Evolutionary conservation across 2,113 vertebrate species (phyloP), one percentile per base, ranked within the genome.

Genomic region (Gallinago paraguaiae): DNA sequence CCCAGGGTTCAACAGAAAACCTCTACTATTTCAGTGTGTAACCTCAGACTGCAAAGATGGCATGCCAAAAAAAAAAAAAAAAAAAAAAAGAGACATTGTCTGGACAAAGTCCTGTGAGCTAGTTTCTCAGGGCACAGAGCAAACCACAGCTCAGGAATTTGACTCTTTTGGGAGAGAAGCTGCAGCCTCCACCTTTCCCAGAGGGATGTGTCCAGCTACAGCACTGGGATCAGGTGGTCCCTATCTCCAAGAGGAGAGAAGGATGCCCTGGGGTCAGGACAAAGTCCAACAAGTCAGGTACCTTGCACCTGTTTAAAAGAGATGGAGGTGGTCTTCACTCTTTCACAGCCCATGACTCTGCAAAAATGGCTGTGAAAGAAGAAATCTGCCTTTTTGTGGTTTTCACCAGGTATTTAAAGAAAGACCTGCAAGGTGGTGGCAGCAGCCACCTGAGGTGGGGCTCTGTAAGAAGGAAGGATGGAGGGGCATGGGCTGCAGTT

Each of bases 21-120:
- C n/a, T 50, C 68, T 39, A 1, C 31, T 8, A 0, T 5, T n/a
- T 0, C 7, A 18, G 37, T 0, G 2, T 11, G 37, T 13, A 59
- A 67, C 19, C 15, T 17, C 45, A 5, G 28, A 23, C 12, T 18
- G 23, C 11, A 70, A 13, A 35, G 69, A 24, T 8, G 65, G n/a
- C n/a, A 31, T 13, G 64, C 3, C 24, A 41, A 24, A 24, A 23
- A 43, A 43, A 43, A 24, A 24, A 23, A 39, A 33, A 27, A 7
- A 33, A 24, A 22, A 43, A 92, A 85, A 31, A 24, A 6, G 27
- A 64, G 39, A 1, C 4, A 5, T 27, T 45, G 2, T 13, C 35
- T 60, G 48, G 20, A 5, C 6, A 39, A 65, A 45, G 19, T 33
- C 20, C 41, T 80, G 28, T n/a, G 41, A 59, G 31, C 24, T 45